Percentiles rank a stretch among this genome's conserved stretches.
Evolutionary conservation across 2,113 vertebrate genomes (phyloP).

Genomic region (Hydropotes inermis): DNA sequence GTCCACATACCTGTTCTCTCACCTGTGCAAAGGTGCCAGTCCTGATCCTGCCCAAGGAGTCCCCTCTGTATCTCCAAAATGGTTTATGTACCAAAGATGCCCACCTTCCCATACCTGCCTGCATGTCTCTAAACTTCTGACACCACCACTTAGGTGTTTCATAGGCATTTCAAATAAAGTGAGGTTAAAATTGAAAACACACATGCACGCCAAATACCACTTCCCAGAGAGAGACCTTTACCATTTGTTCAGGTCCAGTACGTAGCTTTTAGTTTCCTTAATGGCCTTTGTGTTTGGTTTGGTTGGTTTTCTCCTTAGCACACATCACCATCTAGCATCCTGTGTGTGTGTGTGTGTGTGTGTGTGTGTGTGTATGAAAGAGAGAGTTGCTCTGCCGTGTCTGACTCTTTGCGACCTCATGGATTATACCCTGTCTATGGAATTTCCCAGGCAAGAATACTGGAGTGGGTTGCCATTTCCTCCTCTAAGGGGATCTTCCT

Average conservation of each 20-base stretch:
- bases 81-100: too few relatives aligned
- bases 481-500: neutral
- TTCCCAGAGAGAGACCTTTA: neutral
- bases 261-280: neutral
- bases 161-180: neutral
- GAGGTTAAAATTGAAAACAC: rapidly evolving
- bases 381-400: neutral
- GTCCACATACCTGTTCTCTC: neutral
- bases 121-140: neutral
- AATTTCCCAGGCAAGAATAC: neutral
- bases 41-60: neutral
- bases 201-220: rapidly evolving
- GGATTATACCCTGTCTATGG: neutral
- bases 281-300: neutral
- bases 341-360: neutral
- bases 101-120: neutral
- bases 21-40: neutral
- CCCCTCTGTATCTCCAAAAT: neutral
- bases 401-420: neutral
- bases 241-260: neutral
- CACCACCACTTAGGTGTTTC: neutral
- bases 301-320: neutral
- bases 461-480: neutral
- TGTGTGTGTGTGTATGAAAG: too few relatives aligned
- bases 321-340: rapidly evolving